These are phyloP conservation scores for Burhinus bistriatus DNA, from an alignment of 2,113 vertebrate species.

Conservation along the genomic window DNA sequence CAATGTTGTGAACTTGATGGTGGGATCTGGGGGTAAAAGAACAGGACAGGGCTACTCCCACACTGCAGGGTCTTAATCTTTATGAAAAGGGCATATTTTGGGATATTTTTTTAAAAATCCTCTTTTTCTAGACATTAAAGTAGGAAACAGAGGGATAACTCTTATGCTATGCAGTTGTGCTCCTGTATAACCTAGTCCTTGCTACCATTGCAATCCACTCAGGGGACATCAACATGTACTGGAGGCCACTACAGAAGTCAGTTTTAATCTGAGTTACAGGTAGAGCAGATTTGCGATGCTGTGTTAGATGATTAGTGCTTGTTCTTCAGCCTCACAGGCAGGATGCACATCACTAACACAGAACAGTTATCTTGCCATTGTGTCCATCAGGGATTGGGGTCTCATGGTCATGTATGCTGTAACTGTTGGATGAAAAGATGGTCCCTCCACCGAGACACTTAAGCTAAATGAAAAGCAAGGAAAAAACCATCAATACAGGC, in stretches of 20 bases:
- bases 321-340: background rate
- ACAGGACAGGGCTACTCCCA: background rate
- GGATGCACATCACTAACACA: rapidly evolving
- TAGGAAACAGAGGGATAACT: background rate
- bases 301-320: background rate
- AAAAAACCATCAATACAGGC: background rate
- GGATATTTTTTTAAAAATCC: background rate
- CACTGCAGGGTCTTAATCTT: background rate
- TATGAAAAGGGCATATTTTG: background rate
- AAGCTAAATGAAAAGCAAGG: background rate
- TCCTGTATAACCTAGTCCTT: background rate
- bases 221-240: background rate
- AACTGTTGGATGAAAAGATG: background rate
- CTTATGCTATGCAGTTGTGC: background rate
- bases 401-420: background rate
- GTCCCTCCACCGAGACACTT: background rate
- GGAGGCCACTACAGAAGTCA: background rate
- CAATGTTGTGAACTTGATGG: background rate
- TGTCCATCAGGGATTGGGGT: background rate
- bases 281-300: background rate
- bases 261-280: background rate
- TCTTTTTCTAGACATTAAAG: background rate
- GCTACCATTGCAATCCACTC: background rate
- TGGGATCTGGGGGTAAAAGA: background rate
- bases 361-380: background rate